A percentile compares a stretch with the other conserved stretches of the same genome.
Conservation (phyloP, 1,140 invertebrate genomes). For the Drosophila aff. region DNA sequence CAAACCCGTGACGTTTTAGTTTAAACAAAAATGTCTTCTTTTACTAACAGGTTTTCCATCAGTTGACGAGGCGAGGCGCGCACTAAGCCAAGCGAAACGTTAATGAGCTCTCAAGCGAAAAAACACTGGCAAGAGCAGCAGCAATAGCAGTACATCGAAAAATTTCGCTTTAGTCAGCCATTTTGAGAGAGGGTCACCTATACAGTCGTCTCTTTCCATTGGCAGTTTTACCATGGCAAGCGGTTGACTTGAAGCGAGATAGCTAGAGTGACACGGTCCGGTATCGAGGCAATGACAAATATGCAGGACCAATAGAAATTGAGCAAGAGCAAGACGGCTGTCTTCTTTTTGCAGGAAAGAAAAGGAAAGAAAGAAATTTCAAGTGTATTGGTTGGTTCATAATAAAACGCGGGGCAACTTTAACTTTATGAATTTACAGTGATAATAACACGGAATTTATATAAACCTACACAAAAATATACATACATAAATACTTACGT, state of each 20-base stretch:
- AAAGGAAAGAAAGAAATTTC: not conserved
- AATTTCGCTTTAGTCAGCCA: slow-evolving; percentile 46
- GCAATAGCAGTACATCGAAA: slow-evolving; percentile 14
- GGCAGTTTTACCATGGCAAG: not conserved
- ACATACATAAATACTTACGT: slow-evolving; percentile 7
- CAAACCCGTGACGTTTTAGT: slow-evolving; percentile 46
- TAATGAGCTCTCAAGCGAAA: slow-evolving; percentile 85
- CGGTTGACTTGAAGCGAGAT: slow-evolving; percentile 26
- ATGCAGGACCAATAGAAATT: slow-evolving; percentile 14
- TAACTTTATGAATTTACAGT: slow-evolving; percentile 56
- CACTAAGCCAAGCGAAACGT: slow-evolving; percentile 84
- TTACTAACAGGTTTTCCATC: slow-evolving; percentile 71
- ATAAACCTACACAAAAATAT: slow-evolving; percentile 8
- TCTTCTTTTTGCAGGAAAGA: slow-evolving; percentile 2
- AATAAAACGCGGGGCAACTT: slow-evolving; percentile 51
- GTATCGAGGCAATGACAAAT: not conserved
- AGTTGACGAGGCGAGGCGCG: slow-evolving; percentile 64
- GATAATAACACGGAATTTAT: slow-evolving; percentile 42
- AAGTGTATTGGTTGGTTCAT: slow-evolving; percentile 27
- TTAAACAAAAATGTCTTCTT: slow-evolving; percentile 58
- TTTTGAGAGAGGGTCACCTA: slow-evolving; percentile 41
- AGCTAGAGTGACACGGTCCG: not conserved
- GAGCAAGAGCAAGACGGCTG: slow-evolving; percentile 28
- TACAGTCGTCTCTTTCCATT: slow-evolving; percentile 20
- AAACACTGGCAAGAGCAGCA: slow-evolving; percentile 72